These are phyloP conservation scores for Neria commutata DNA, from an alignment of 2,888 invertebrate species.

Conservation along the genomic window DNA sequence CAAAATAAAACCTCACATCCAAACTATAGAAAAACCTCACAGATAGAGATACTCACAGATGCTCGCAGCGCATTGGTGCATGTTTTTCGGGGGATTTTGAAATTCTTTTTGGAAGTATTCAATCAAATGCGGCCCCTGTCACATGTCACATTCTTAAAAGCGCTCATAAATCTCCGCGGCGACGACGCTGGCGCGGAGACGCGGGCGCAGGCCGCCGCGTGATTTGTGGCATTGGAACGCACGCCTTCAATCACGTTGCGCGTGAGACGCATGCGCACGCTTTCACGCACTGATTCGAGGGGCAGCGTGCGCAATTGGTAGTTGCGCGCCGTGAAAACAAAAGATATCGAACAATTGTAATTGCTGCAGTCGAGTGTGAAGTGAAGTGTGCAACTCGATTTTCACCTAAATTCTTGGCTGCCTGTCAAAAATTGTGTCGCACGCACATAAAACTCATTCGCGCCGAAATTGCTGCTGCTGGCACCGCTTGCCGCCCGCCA, in stretches of 20 bases:
- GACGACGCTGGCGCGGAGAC: slow-evolving; percentile 8
- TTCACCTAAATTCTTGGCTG: no score
- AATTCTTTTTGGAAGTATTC: slow-evolving; percentile 33
- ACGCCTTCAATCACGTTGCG: slow-evolving; percentile 21
- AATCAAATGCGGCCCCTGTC: slow-evolving; percentile 34
- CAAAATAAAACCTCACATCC: no score
- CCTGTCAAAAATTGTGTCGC: no score
- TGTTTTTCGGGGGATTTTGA: slow-evolving; percentile 27
- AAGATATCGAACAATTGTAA: not conserved
- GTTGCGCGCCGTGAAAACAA: no score
- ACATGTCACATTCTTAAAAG: slow-evolving; percentile 36
- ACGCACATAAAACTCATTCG: not conserved
- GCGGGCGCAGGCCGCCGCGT: slow-evolving; percentile 23
- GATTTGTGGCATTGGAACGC: slow-evolving; percentile 14
- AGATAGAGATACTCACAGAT: no score
- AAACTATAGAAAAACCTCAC: no score
- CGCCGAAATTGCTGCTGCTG: not conserved
- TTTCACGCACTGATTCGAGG: slow-evolving; percentile 11
- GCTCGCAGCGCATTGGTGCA: no score
- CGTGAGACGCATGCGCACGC: slow-evolving; percentile 20
- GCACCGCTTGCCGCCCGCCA: not conserved
- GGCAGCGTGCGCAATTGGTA: no score
- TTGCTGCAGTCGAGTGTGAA: not conserved
- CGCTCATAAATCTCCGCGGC: slow-evolving; percentile 21
- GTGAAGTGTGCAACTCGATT: not conserved